phyloP scores from a whole-genome alignment of 1,140 invertebrate species.

The Anastrepha obliqua region DNA sequence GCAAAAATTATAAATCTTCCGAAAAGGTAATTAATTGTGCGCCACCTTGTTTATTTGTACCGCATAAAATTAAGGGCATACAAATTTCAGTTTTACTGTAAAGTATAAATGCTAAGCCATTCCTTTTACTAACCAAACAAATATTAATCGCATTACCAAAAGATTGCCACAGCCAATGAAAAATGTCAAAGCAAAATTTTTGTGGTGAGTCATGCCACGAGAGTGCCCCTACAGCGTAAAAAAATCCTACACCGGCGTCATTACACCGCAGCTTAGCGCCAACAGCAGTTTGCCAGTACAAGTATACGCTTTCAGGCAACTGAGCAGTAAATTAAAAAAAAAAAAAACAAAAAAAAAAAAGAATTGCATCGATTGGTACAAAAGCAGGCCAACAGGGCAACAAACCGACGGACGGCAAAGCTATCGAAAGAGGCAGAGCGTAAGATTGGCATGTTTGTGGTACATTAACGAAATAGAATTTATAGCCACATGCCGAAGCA shows the following conservation, averaged over 20 bases:
- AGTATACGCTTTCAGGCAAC: neutral
- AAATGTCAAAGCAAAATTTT: too few species aligned
- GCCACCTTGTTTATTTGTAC: too few species aligned
- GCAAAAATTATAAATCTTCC: too few species aligned
- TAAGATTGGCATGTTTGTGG: neutral
- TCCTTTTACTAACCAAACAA: too few species aligned
- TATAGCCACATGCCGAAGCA: neutral
- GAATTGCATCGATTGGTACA: conserved; percentile 3
- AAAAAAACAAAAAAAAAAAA: too few species aligned
- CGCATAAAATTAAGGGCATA: too few species aligned
- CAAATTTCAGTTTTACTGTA: too few species aligned
- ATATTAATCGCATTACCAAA: too few species aligned
- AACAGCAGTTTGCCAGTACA: neutral
- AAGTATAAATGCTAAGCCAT: too few species aligned
- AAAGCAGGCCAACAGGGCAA: conserved; percentile 24
- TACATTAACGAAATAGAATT: conserved; percentile 5
- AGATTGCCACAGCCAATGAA: too few species aligned
- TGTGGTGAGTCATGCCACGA: conserved; percentile 4
- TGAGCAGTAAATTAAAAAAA: neutral
- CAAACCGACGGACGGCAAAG: neutral
- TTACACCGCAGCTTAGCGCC: neutral
- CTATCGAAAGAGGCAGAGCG: neutral
- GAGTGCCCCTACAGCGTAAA: neutral
- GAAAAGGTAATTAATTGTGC: too few species aligned
- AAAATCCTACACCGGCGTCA: neutral